Conservation (phyloP, 2,888 invertebrate species). For the Ectropis crepuscularia region DNA sequence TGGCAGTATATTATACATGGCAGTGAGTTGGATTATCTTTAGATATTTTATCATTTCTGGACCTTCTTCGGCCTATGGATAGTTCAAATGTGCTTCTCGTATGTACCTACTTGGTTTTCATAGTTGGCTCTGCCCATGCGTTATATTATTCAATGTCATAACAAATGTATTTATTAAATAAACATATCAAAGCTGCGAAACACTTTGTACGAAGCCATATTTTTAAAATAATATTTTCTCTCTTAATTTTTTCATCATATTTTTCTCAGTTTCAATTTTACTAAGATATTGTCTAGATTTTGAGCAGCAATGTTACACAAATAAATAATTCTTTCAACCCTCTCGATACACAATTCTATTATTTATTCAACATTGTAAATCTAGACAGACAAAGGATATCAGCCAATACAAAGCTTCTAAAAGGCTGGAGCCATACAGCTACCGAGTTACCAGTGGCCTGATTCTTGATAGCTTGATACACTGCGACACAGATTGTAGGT, state of each 20-base stretch:
- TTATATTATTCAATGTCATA: no score
- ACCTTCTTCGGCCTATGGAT: no score
- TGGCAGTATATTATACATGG: no score
- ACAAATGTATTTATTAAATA: no score
- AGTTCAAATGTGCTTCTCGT: no score
- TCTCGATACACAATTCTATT: not conserved
- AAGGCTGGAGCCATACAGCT: not conserved
- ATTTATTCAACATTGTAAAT: not conserved
- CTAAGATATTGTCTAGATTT: no score
- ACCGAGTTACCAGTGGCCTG: not conserved
- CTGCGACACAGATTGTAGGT: conserved; percentile 4
- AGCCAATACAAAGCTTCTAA: conserved; percentile 8
- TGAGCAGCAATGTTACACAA: not conserved
- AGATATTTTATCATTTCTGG: no score
- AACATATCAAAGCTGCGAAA: no score
- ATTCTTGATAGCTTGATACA: conserved; percentile 4
- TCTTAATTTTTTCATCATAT: not conserved
- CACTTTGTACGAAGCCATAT: no score
- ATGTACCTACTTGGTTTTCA: no score
- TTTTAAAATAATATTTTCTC: not conserved
- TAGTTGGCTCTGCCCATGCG: no score
- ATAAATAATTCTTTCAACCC: not conserved
- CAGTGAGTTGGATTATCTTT: no score
- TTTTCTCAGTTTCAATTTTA: not conserved
- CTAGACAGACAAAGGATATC: conserved; percentile 13